Evolutionary conservation across 2,888 invertebrate genomes (phyloP), one percentile per base, ranked within the genome.

Genomic region (Agonopterix subpropinquella): DNA sequence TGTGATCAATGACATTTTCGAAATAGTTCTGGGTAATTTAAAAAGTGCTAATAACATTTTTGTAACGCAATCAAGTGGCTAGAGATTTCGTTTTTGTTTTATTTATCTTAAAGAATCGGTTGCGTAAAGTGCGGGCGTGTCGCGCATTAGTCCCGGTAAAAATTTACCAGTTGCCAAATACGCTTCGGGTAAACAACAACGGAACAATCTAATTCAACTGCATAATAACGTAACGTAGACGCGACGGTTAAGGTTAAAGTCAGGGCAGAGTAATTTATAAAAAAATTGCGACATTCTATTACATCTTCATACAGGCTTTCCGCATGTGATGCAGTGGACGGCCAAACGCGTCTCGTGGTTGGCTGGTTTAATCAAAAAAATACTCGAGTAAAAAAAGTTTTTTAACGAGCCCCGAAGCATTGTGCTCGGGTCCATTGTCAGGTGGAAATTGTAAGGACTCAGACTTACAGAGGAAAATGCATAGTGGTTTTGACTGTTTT

Each of bases 381-480:
- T 42, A 43, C 47, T 36, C 36, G 43, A 37, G 39, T 8, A 41
- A 45, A 48, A 49, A 45, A 37, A 45, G 42, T 46, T 64, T 72
- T 73, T 65, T 75, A 77, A 80, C 73, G 69, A 77, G 75, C 67
- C 70, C 60, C 55, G 53, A 54, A 61, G 64, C 61, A 75, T 70
- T 73, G 72, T 71, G 62, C 46, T 18, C 51, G 55, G 59, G 45
- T 55, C 64, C 56, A 73, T 77, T 79, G 77, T 77, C 63, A 46
- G 52, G 50, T 39, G 48, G 52, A 53, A 49, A 52, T 48, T 51
- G 47, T 51, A 43, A 50, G 45, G 45, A 39, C 54, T 64, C 57
- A 60, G n/a, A n/a, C n/a, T 59, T 60, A 59, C 46, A 60, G 55
- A 58, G 56, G 59, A 70, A 68, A 75, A 73, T 73, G 72, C 61